Conservation (phyloP, 2,797 vertebrate species). For the Bradypodion ventrale region DNA sequence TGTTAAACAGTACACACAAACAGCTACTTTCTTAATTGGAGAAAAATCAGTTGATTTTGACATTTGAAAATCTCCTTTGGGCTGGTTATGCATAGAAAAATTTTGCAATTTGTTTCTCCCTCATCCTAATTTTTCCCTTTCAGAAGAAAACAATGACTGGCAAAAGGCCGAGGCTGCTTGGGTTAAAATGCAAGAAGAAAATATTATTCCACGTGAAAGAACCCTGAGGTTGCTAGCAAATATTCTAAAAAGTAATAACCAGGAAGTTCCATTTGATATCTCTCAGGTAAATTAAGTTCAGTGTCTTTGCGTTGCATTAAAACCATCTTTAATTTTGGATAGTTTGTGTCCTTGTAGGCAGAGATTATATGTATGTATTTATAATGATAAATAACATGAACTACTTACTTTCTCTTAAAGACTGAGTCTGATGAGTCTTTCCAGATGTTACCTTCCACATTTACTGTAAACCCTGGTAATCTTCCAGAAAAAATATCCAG, state of each 20-base stretch:
- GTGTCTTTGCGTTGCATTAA: conserved; percentile 1
- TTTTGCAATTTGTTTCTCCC: neutral
- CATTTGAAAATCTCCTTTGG: neutral
- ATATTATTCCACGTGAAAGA: conserved; percentile 85
- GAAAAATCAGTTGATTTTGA: neutral
- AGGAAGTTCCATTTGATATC: conserved; percentile 87
- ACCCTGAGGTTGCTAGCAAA: conserved; percentile 83
- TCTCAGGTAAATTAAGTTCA: conserved; percentile 82
- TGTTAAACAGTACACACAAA: neutral
- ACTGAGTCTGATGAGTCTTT: conserved; percentile 67
- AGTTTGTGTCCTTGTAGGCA: neutral
- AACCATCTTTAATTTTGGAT: neutral
- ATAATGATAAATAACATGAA: conserved; percentile 12
- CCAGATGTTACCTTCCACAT: fast-evolving
- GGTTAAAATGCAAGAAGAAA: conserved; percentile 97
- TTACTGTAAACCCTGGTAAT: conserved; percentile 9
- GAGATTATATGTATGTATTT: neutral
- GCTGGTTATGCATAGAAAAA: neutral
- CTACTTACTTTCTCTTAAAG: conserved; percentile 72
- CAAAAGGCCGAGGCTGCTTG: conserved; percentile 84
- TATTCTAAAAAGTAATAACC: conserved; percentile 81
- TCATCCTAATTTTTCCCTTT: conserved; percentile 44
- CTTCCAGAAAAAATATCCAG: conserved; percentile 59
- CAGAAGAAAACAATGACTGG: conserved; percentile 84
- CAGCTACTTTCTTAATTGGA: neutral